These are phyloP conservation scores for Chunga burmeisteri DNA, from an alignment of 2,113 vertebrate genomes.

Conservation along the genomic window DNA sequence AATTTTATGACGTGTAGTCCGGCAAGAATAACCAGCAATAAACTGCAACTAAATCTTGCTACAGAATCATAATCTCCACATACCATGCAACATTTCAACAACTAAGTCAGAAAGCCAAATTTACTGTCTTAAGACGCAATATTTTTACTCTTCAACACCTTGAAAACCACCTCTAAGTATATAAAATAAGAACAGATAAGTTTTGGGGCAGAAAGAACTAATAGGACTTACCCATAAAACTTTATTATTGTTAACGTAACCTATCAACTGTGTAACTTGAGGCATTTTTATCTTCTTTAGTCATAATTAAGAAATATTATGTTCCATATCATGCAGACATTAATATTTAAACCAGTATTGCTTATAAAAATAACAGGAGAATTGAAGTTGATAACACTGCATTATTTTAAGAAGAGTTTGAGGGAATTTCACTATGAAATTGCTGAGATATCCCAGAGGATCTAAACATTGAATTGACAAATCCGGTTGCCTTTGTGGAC, in stretches of 20 bases:
- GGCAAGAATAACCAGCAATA: background rate
- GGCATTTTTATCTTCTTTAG: background rate
- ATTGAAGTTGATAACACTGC: background rate
- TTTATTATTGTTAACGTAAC: background rate
- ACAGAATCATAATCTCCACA: background rate
- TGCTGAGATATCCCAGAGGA: background rate
- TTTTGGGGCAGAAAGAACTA: background rate
- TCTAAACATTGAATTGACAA: background rate
- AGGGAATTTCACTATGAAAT: background rate
- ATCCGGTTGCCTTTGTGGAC: background rate
- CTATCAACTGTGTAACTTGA: background rate
- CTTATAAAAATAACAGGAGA: background rate
- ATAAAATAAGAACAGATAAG: background rate
- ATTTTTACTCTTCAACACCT: background rate
- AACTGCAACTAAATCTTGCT: background rate
- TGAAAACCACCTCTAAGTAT: background rate
- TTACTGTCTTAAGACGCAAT: background rate
- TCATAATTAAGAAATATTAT: background rate
- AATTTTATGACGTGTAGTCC: background rate
- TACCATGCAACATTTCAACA: background rate
- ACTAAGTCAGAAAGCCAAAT: background rate
- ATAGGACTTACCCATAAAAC: background rate
- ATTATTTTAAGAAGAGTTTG: background rate
- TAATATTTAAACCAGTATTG: background rate
- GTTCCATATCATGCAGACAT: background rate